These are phyloP conservation scores for Momotus momota DNA, from an alignment of 2,797 vertebrate genomes.

Conservation along the genomic window DNA sequence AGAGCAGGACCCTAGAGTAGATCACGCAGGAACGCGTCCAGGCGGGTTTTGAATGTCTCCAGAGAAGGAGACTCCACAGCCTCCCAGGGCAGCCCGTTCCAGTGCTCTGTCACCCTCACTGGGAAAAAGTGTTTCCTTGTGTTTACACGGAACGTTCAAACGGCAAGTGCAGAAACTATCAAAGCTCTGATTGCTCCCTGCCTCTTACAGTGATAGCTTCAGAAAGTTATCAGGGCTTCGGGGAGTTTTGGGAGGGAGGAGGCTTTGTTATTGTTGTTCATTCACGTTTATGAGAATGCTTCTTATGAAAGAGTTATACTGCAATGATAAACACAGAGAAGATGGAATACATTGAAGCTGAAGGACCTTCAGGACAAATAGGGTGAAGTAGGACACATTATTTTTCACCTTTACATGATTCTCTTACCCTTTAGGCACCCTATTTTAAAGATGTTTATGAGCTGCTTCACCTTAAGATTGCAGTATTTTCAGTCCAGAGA, in stretches of 20 bases:
- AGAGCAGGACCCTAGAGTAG: too few relatives aligned
- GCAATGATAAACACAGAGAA: background rate
- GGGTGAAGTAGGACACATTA: background rate
- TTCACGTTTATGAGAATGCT: background rate
- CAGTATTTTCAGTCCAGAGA: background rate
- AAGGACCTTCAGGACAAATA: background rate
- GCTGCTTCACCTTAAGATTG: background rate
- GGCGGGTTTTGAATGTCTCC: too few relatives aligned
- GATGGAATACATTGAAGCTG: background rate
- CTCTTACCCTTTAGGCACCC: background rate
- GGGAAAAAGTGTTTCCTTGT: too few relatives aligned
- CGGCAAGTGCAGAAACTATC: background rate
- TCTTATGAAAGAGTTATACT: background rate
- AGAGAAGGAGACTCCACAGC: too few relatives aligned
- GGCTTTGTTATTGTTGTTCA: background rate
- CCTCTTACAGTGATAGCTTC: background rate
- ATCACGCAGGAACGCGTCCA: too few relatives aligned
- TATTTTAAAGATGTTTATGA: background rate
- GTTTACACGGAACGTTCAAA: too few relatives aligned
- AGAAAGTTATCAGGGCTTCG: background rate
- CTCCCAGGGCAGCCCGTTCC: too few relatives aligned
- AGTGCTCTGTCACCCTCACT: too few relatives aligned
- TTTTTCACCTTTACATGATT: background rate
- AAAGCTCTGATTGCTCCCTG: background rate
- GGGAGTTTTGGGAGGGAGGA: background rate